Evolutionary conservation across 1,140 invertebrate genomes (phyloP), one percentile per base, ranked within the genome.

Genomic region (Daktulosphaira vitifoliae): DNA sequence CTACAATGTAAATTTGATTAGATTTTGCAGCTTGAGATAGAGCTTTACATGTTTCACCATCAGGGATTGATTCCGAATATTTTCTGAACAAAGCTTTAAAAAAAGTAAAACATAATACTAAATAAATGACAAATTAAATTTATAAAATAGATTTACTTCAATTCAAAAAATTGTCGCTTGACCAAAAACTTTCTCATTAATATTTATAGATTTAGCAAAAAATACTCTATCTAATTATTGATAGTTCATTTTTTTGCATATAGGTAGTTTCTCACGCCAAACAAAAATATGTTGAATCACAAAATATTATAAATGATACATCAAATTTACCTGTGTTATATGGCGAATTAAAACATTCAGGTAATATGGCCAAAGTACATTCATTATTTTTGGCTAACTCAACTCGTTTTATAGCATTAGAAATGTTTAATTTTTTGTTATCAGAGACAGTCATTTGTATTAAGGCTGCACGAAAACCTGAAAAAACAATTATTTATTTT

Each of bases 61-160:
- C 74, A 0, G 91, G 90, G 26, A 96, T 84, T 18, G 74, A 72
- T 76, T 96, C 93, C 0, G 92, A 88, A 77, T 95, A 95, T 71
- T 92, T 81, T 2, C 80, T 73, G 73, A 96, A 96, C 73, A 86
- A 87, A 70, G 86, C 85, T 81, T 38, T 50, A 71, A 70, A 48
- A 33, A 33, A 33, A 6, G 29, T 11, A 11, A 20, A 52, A 7
- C 7, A n/a, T 25, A 54, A 54, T 3, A 37, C 13, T 48, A 15
- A n/a, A 48, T 48, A 7, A 48, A n/a, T n/a, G n/a, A n/a, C 44
- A 48, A 7, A 48, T 5, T 22, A 48, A 39, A 8, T 8, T 39
- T 39, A 39, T n/a, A 9, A 39, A 39, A 39, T 39, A n/a, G n/a
- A 39, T n/a, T n/a, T n/a, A n/a, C n/a, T n/a, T n/a, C n/a, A n/a